These are phyloP conservation scores for Drosophila dunni DNA, from an alignment of 1,140 invertebrate genomes.

Conservation along the genomic window DNA sequence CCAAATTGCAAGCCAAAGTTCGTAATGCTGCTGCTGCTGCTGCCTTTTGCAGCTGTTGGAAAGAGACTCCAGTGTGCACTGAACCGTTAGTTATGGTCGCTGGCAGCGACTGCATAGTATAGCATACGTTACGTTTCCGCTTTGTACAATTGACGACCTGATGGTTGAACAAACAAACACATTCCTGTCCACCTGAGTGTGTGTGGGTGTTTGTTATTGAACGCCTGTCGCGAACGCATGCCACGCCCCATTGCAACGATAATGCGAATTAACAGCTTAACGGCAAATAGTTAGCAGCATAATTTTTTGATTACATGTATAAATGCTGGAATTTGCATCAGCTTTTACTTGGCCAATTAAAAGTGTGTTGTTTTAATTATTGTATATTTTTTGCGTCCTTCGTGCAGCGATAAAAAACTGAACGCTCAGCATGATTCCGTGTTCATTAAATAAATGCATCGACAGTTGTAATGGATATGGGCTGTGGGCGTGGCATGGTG, in stretches of 20 bases:
- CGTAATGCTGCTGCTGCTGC: conserved; percentile 22
- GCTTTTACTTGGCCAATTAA: conserved; percentile 43
- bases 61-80: conserved; percentile 57
- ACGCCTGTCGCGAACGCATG: not conserved
- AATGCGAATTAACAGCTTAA: conserved; percentile 59
- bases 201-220: conserved; percentile 13
- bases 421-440: conserved; percentile 49
- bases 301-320: conserved; percentile 51
- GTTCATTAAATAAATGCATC: conserved; percentile 61
- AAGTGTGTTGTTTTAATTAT: conserved; percentile 27
- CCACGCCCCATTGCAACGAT: conserved; percentile 36
- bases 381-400: conserved; percentile 8
- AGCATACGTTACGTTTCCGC: conserved; percentile 64
- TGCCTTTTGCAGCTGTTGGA: conserved; percentile 31
- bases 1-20: conserved; percentile 70
- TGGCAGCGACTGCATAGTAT: conserved; percentile 41
- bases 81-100: conserved; percentile 77
- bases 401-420: conserved; percentile 5
- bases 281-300: conserved; percentile 38
- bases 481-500: conserved; percentile 33
- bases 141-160: conserved; percentile 44
- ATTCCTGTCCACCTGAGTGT: not conserved
- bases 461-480: conserved; percentile 11
- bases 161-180: conserved; percentile 41
- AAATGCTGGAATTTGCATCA: conserved; percentile 32